Evolutionary conservation across 1,140 invertebrate genomes (phyloP), one percentile per base, ranked within the genome.

Genomic region (Thaumetopoea pityocampa): DNA sequence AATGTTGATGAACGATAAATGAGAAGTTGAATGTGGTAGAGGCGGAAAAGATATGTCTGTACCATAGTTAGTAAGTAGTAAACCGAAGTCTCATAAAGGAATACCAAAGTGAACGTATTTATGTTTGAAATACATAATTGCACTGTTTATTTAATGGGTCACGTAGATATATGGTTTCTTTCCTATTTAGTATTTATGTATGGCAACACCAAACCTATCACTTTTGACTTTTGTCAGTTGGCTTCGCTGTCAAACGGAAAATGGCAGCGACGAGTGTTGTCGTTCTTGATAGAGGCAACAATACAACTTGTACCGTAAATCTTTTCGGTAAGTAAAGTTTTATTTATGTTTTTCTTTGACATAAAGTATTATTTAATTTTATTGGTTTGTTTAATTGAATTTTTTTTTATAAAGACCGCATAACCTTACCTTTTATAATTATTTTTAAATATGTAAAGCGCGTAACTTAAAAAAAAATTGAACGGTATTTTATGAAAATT

Each of bases 221-320:
- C 35, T 54, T 53, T n/a, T n/a, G n/a, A n/a, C n/a, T n/a, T 66
- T 76, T 77, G 70, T 65, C 73, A 78, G 70, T 74, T 80, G 50
- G 69, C 65, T 72, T 74, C 57, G 68, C 74, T 83, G 77, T 84
- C 77, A 85, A 82, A 71, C 67, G 67, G 76, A 85, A 86, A 84
- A 93, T 92, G 89, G 92, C 92, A 91, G 93, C 93, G 88, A 96
- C 94, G 58, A 95, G 93, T 89, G 94, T 96, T 85, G 94, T 96
- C 76, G 93, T 96, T 70, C 90, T 96, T 70, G 94, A 96, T 87
- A 91, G 95, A 84, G 94, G 94, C 81, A 96, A 96, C 87, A 96
- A 96, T 88, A 96, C 95, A 81, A 96, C 95, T 76, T 96, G 94
- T 87, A 96, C 94, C 67, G 94, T 96, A 81, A 96, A 96, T 89